These are phyloP conservation scores for Pluvialis apricaria DNA, from an alignment of 2,113 vertebrate species.

Conservation along the genomic window DNA sequence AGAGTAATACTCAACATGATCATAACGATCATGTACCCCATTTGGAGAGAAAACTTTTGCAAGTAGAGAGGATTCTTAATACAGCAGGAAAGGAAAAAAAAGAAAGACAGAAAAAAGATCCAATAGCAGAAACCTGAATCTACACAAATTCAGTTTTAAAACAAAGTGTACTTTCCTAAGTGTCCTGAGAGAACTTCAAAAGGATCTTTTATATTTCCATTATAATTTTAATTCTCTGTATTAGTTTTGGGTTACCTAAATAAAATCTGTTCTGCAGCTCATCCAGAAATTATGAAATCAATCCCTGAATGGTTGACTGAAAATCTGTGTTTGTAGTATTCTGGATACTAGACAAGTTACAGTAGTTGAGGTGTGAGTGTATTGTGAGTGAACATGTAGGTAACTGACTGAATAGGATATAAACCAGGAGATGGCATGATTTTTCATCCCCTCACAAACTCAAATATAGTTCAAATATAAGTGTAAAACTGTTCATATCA, in stretches of 20 bases:
- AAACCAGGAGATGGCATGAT: not conserved
- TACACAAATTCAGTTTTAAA: not conserved
- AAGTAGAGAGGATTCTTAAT: not conserved
- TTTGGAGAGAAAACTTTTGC: not conserved
- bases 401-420: not conserved
- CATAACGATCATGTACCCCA: not conserved
- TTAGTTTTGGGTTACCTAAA: not conserved
- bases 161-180: not conserved
- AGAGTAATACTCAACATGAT: not conserved
- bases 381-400: not conserved
- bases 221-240: not conserved
- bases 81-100: not conserved
- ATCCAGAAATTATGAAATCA: not conserved
- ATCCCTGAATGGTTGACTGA: not conserved
- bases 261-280: not conserved
- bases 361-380: not conserved
- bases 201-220: not conserved
- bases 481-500: not conserved
- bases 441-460: not conserved
- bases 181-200: not conserved
- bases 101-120: not conserved
- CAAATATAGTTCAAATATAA: not conserved
- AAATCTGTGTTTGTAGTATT: not conserved
- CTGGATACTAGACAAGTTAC: not conserved
- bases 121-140: not conserved